phyloP scores from a whole-genome alignment of 2,113 vertebrate genomes.

The crab-eating macaque (Macaca fascicularis) region T2T-MFA8v1.1 NC_088379.1:142415501-142416000 shows the following conservation, averaged over 20 bases:
- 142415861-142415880: background rate
- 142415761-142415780: background rate
- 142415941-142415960: background rate
- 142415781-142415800: background rate
- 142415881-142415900: background rate
- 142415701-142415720: background rate
- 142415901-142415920: background rate
- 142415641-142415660: background rate
- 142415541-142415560: background rate
- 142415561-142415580: background rate
- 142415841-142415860: background rate
- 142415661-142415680: background rate
- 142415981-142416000: background rate
- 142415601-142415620: background rate
- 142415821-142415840: background rate
- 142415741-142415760: background rate
- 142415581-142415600: background rate
- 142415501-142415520: background rate
- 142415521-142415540: background rate
- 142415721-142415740: background rate
- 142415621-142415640: background rate
- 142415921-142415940: background rate
- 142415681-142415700: background rate
- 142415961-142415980: background rate
- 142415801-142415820: too few species aligned